These are phyloP conservation scores for Callaeas wilsoni DNA, from an alignment of 2,113 vertebrate genomes.

Conservation along the genomic window DNA sequence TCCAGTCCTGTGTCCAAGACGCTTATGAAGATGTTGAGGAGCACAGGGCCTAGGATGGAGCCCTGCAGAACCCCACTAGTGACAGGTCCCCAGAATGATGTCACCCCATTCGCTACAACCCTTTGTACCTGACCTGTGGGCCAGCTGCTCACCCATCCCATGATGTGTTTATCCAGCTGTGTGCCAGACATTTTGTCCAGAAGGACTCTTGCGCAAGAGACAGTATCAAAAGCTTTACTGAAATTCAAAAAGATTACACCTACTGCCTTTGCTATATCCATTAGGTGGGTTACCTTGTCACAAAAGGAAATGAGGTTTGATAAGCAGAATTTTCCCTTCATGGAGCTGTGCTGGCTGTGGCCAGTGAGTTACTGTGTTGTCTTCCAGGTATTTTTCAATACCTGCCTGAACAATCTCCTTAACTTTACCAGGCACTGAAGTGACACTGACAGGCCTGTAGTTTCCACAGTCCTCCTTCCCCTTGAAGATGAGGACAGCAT, in stretches of 20 bases:
- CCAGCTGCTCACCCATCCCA: neutral
- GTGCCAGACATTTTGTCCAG: neutral
- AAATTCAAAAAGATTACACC: neutral
- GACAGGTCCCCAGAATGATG: neutral
- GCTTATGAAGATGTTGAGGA: neutral
- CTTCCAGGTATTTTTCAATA: neutral
- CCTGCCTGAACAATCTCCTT: neutral
- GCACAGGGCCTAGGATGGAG: neutral
- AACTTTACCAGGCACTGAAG: neutral
- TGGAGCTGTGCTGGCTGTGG: neutral
- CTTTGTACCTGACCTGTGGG: neutral
- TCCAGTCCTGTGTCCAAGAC: neutral
- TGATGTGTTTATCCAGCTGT: too few relatives aligned
- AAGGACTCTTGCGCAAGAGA: fast-evolving
- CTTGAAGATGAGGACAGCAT: neutral
- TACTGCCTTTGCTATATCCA: neutral
- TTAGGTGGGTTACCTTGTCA: too few relatives aligned
- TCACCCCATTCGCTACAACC: too few relatives aligned
- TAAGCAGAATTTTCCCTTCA: neutral
- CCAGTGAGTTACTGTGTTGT: neutral
- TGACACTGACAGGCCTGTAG: neutral
- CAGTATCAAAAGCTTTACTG: neutral
- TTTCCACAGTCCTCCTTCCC: neutral
- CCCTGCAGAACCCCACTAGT: neutral
- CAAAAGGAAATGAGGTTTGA: neutral